Percentiles rank a stretch among this genome's conserved stretches.
These are phyloP conservation scores for Tetanocera ferruginea DNA, from an alignment of 2,888 invertebrate species.

Conservation along the genomic window DNA sequence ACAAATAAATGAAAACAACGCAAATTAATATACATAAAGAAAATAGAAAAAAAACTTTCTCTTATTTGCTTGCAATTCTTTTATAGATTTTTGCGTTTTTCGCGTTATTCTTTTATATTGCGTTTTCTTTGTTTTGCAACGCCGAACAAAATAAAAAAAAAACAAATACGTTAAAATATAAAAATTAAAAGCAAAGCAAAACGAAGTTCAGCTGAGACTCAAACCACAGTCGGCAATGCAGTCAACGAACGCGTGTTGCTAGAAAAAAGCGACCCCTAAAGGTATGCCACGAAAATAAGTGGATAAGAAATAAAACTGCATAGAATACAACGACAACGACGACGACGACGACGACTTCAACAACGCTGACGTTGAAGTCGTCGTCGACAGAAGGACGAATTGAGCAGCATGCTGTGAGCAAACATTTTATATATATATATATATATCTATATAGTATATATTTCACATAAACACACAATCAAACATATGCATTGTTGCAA, in stretches of 20 bases:
- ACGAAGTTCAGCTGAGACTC: conserved; percentile 51
- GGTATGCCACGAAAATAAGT: conserved; percentile 30
- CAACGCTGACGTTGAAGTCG: not conserved
- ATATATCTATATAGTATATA: too few species aligned
- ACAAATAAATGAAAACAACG: conserved; percentile 7
- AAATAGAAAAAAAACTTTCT: conserved; percentile 9
- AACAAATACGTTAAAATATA: not conserved
- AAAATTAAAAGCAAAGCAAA: conserved; percentile 13
- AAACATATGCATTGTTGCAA: too few species aligned
- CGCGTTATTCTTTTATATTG: too few species aligned
- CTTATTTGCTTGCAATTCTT: not conserved
- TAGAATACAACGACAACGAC: not conserved
- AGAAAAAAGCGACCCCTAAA: conserved; percentile 25
- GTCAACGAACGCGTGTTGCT: not conserved
- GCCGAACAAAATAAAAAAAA: too few species aligned
- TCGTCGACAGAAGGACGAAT: not conserved
- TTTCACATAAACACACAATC: too few species aligned
- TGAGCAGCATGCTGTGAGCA: too few species aligned
- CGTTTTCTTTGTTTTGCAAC: too few species aligned
- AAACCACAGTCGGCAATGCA: not conserved
- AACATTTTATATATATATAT: too few species aligned
- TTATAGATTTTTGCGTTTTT: too few species aligned
- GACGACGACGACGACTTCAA: too few species aligned
- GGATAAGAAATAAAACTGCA: not conserved
- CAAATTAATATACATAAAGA: not conserved